Percentiles rank a stretch among this genome's conserved stretches.
Evolutionary conservation across 2,113 vertebrate species (phyloP).

Genomic region (Hippocampus comes): DNA sequence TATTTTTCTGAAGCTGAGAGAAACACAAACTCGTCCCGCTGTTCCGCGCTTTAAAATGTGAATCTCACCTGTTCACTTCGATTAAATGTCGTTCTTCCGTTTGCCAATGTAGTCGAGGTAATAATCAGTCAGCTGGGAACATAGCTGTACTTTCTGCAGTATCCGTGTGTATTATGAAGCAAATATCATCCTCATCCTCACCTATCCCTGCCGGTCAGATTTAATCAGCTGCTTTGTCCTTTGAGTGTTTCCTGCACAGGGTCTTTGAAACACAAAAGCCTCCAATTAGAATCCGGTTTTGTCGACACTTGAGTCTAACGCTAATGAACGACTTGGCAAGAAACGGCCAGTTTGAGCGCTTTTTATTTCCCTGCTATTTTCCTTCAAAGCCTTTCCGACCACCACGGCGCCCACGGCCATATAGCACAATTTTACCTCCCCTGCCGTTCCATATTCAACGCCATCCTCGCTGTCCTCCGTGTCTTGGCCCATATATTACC

Average conservation of each 20-base stretch:
- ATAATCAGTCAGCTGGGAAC: too few relatives aligned
- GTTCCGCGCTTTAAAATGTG: too few relatives aligned
- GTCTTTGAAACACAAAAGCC: slow-evolving; percentile 8
- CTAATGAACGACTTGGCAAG: slow-evolving; percentile 8
- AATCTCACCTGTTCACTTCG: too few relatives aligned
- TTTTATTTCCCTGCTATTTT: neutral
- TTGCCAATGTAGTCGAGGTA: too few relatives aligned
- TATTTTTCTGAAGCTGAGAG: too few relatives aligned
- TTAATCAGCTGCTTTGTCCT: neutral
- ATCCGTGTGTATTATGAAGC: neutral
- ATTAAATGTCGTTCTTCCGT: too few relatives aligned
- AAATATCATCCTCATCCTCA: neutral
- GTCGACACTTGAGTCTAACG: neutral
- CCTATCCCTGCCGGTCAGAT: neutral
- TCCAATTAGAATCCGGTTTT: slow-evolving; percentile 9
- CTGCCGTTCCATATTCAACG: slow-evolving; percentile 1
- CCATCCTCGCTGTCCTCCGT: slow-evolving; percentile 6
- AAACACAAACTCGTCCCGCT: too few relatives aligned
- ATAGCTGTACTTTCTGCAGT: too few relatives aligned
- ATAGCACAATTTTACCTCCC: neutral
- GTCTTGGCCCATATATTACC: slow-evolving; percentile 21
- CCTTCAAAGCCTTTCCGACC: neutral
- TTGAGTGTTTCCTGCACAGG: neutral
- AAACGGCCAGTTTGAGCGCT: neutral
- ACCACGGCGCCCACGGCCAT: neutral